phyloP scores from a whole-genome alignment of 2,888 invertebrate species.

The Eumerus sabulonum region DNA sequence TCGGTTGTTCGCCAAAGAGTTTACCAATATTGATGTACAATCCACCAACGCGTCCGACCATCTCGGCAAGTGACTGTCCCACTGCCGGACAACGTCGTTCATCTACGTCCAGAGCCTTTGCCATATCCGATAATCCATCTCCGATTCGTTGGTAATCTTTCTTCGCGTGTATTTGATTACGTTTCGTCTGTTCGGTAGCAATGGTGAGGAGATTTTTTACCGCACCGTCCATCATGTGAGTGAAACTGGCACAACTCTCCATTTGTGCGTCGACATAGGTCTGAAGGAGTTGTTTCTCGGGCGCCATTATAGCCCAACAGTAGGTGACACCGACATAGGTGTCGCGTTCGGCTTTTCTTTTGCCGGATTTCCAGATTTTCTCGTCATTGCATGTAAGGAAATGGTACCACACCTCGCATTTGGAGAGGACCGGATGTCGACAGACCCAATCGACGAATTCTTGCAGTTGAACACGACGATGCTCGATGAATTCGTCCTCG shows the following conservation, averaged over 20 bases:
- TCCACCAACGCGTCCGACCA: conserved; percentile 91
- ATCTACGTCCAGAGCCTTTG: conserved; percentile 90
- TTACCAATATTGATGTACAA: conserved; percentile 94
- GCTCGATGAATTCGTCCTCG: conserved; percentile 98
- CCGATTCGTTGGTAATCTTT: conserved; percentile 95
- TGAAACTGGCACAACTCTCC: conserved; percentile 90
- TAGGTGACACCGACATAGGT: conserved; percentile 93
- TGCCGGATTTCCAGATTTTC: conserved; percentile 98
- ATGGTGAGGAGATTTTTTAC: conserved; percentile 90
- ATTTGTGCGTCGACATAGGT: conserved; percentile 89
- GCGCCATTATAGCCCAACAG: conserved; percentile 92
- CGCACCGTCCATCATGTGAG: conserved; percentile 91
- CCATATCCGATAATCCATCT: conserved; percentile 90
- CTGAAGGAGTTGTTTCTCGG: conserved; percentile 87
- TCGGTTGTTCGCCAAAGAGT: conserved; percentile 94
- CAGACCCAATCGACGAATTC: conserved; percentile 98
- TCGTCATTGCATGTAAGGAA: conserved; percentile 98
- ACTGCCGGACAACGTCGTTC: conserved; percentile 82
- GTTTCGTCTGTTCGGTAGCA: conserved; percentile 91
- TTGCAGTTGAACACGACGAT: conserved; percentile 94
- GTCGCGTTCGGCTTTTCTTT: conserved; percentile 96
- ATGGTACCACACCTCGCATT: conserved; percentile 96
- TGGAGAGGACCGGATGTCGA: conserved; percentile 95
- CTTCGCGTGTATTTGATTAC: conserved; percentile 83
- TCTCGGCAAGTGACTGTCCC: conserved; percentile 86